Evolutionary conservation across 2,113 vertebrate genomes (phyloP), one percentile per base, ranked within the genome.

Genomic region (Anolis sagrei): DNA sequence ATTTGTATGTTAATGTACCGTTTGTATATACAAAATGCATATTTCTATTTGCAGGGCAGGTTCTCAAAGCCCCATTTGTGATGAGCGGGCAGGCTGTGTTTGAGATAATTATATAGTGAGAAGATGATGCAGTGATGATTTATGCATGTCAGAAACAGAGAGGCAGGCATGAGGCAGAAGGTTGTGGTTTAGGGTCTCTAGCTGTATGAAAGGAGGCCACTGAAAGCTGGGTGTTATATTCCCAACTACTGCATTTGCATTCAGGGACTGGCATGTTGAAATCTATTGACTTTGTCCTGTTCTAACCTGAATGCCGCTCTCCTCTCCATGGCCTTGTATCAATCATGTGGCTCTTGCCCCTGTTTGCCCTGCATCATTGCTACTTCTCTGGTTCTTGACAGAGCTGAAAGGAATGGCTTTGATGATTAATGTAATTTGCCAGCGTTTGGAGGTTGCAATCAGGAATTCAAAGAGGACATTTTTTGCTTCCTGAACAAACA

Each of bases 1-100:
- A 86, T 86, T 86, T 86, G 84, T 86, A 86, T 86, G 84, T 86
- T 86, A 86, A 86, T 86, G 36, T 64, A 73, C 69, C 80, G 84
- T 86, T 86, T 86, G 80, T 61, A 75, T 74, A 86, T 49, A 86
- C 77, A 80, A 73, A 86, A 86, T 80, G 77, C 64, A 80, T 80
- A 4, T 73, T 80, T 58, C 54, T 73, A 49, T 86, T 80, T 80
- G 70, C 58, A 86, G 39, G 44, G 77, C 69, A 80, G 69, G 69
- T 80, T 79, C 68, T 80, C 77, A 2, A 36, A 80, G 84, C 74
- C 80, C 61, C 39, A 74, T 80, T 39, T n/a, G 70, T 81, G 84
- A 86, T 86, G 77, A 79, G 77, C 79, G 76, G 76, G 76, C 79
- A 54, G 78, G 62, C 61, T 86, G 70, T 48, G 13, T 81, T 80